Base-by-base conservation (phyloP, 2,797 vertebrate species). In the Sparidentex hasta region DNA sequence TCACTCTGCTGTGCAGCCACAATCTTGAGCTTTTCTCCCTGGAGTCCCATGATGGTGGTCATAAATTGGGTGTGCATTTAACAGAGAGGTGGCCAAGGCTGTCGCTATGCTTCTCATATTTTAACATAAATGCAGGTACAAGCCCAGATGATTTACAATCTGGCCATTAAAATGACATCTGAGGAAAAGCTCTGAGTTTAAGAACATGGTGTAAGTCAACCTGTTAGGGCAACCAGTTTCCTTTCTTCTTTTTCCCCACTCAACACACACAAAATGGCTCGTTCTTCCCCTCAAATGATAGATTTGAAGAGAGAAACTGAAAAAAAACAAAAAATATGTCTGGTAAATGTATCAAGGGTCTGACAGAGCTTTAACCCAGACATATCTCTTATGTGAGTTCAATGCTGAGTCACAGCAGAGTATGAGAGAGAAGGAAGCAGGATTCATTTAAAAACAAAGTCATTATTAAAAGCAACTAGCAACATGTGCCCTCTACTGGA, bases 401-500 rank as follows among this genome's bases (percentile, higher is more conserved):
- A 56, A 72, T 25, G 50, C 41, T 73, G 54, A 65, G 38, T 56
- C 46, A 51, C 38, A 52, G 54, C n/a, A 67, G 38, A 55, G n/a
- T 17, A 20, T 27, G 43, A 56, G 57, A 64, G 3, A 68, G 54
- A 67, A 61, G n/a, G 46, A 29, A 55, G 17, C 29, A 25, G 52
- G 14, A n/a, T 50, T 9, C 43, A 71, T 56, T 63, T 58, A 61
- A 71, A 73, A 61, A 70, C 47, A 65, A 75, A 76, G 61, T 63
- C 75, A 74, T 64, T 43, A 38, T 38, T 74, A 25, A 63, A 72
- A 27, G 46, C 58, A 46, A 68, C 74, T 65, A 77, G 85, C 55
- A 78, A 79, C 85, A 87, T 81, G 65, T 90, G 90, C 93, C 93
- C 92, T 93, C 93, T 94, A 85, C 87, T 94, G 93, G 90, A 85